Evolutionary conservation across 2,113 vertebrate species (phyloP), one percentile per base, ranked within the genome.

Genomic region (Dicrurus megarhynchus): DNA sequence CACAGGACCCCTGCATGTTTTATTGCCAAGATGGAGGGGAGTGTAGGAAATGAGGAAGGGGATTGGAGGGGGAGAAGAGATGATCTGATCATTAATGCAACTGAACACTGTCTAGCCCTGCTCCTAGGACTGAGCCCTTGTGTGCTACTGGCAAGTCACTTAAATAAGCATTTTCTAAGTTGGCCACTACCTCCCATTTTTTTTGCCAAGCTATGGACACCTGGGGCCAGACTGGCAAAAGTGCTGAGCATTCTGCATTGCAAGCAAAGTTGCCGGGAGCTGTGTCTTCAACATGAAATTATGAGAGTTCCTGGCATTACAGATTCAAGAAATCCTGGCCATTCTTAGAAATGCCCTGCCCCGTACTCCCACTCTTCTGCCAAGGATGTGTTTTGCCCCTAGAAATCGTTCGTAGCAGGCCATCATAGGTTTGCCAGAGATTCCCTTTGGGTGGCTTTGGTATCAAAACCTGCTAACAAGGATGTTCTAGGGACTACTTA

Each of bases 51-150:
- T 86, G 82, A 92, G 55, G 79, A 93, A 90, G 33, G 78, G 50
- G 94, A 96, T 77, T 95, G 89, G 93, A 96, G 78, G 61, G 84
- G 27, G 78, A 94, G 50, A 95, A 70, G 76, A 88, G 90, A 84
- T 86, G 71, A 91, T 74, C 84, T 49, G 63, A 73, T 94, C 93
- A 88, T 93, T 92, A 91, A 96, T 63, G 85, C 71, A 91, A 37
- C 60, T 87, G 89, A 90, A 87, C 0, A 0, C 82, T 93, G 77
- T 84, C 74, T 55, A 93, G 65, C n/a, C 41, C 37, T 67, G 50
- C 39, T 95, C 24, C 71, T 94, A 10, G 75, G 39, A 77, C 79
- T 77, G 87, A 82, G 56, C 44, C 63, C 89, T 93, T 95, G 67
- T 87, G 69, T 95, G 46, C 61, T 93, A 78, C 78, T 95, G 94